Evolutionary conservation across 2,797 vertebrate species (phyloP).

Genomic region (Lutjanus argentimaculatus): DNA sequence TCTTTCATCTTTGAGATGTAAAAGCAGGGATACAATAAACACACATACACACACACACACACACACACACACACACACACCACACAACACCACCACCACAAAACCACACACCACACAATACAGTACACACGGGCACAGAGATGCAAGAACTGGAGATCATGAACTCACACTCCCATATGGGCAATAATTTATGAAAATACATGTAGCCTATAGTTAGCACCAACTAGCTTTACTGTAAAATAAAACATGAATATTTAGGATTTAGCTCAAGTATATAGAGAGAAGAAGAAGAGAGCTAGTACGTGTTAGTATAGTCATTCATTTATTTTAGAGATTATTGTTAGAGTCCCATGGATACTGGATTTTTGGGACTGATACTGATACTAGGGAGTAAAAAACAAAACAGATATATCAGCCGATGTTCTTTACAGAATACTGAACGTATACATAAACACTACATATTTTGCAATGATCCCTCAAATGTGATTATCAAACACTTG

Average conservation of each 20-base stretch:
- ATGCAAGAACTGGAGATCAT: conserved; percentile 19
- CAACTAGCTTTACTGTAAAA: conserved; percentile 1
- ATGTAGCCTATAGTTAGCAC: conserved; percentile 4
- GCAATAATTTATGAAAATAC: conserved; percentile 29
- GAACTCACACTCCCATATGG: conserved; percentile 6
- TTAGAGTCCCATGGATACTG: too few species aligned
- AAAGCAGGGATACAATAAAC: conserved; percentile 43
- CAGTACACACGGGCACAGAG: conserved; percentile 1
- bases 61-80: conserved; percentile 27
- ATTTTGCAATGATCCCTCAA: too few species aligned
- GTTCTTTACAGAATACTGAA: too few species aligned
- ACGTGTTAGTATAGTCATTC: neutral
- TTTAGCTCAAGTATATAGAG: neutral
- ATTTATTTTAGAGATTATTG: neutral
- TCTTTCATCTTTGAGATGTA: conserved; percentile 58
- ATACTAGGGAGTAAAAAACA: too few species aligned
- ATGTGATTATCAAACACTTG: too few species aligned
- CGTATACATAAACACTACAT: too few species aligned
- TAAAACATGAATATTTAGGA: conserved; percentile 23
- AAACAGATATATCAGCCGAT: too few species aligned
- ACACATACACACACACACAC: conserved; percentile 21
- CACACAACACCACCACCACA: too few species aligned
- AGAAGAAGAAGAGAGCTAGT: neutral
- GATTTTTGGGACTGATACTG: too few species aligned
- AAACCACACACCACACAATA: too few species aligned